These are phyloP conservation scores for Arctia plantaginis DNA, from an alignment of 2,888 invertebrate species.

Conservation along the genomic window DNA sequence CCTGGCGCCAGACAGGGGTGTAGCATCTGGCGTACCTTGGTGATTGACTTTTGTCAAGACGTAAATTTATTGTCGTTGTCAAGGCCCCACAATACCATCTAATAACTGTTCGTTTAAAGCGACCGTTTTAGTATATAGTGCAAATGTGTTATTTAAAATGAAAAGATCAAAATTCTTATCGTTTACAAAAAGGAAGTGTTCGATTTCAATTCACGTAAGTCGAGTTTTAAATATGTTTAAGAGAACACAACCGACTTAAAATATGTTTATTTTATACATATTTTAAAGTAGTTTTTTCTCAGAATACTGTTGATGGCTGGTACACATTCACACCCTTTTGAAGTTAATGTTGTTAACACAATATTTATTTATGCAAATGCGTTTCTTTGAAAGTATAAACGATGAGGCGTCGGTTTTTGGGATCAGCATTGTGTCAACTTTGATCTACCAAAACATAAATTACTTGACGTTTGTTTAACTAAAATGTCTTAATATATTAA, in stretches of 20 bases:
- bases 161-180: slow-evolving; percentile 38
- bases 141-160: slow-evolving; percentile 26
- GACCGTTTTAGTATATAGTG: background rate
- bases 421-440: slow-evolving; percentile 23
- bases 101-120: background rate
- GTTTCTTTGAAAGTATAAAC: slow-evolving; percentile 46
- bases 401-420: slow-evolving; percentile 26
- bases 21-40: slow-evolving; percentile 29
- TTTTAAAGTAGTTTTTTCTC: slow-evolving; percentile 28
- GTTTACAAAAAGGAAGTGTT: slow-evolving; percentile 37
- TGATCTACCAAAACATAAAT: background rate
- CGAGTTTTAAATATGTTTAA: slow-evolving; percentile 3
- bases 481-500: background rate
- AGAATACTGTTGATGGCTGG: slow-evolving; percentile 37
- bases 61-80: slow-evolving; percentile 19
- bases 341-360: slow-evolving; percentile 43
- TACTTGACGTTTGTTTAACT: background rate
- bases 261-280: slow-evolving; percentile 12
- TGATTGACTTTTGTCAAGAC: slow-evolving; percentile 30
- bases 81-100: slow-evolving; percentile 32
- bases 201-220: slow-evolving; percentile 43
- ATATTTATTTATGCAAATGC: slow-evolving; percentile 54
- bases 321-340: slow-evolving; percentile 44
- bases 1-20: slow-evolving; percentile 54
- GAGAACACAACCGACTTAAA: background rate